phyloP scores from a whole-genome alignment of 2,888 invertebrate genomes.

The Eledone cirrhosa region DNA sequence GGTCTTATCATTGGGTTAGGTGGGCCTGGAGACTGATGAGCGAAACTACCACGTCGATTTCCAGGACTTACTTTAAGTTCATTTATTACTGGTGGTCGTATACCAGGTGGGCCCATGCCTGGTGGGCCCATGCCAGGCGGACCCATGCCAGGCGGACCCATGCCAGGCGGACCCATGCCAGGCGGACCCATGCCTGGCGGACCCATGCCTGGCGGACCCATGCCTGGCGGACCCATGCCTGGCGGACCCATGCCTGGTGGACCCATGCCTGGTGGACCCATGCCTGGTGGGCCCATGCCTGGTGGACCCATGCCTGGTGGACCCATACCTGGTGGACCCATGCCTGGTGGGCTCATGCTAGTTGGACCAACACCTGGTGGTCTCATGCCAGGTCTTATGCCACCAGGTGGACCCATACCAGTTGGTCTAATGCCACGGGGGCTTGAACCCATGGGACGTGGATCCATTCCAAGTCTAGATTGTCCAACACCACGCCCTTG shows the following conservation, averaged over 20 bases:
- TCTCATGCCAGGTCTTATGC: not conserved
- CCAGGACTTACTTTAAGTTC: not conserved
- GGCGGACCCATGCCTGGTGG: not conserved
- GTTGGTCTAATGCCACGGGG: not conserved
- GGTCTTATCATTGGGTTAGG: slow-evolving; percentile 17
- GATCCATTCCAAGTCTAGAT: no score
- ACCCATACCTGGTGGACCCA: not conserved
- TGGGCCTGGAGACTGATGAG: not conserved
- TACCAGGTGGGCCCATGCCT: not conserved
- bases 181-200: not conserved
- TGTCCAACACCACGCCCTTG: not conserved
- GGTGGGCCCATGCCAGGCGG: not conserved
- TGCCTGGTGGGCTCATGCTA: not conserved
- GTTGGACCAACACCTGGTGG: not conserved
- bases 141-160: not conserved
- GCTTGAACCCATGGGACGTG: no score
- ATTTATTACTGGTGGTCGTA: not conserved
- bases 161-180: not conserved
- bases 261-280: not conserved
- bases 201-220: not conserved
- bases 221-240: not conserved
- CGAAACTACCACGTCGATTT: not conserved
- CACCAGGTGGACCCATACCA: not conserved
- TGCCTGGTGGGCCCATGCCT: not conserved
- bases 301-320: not conserved